phyloP scores from a whole-genome alignment of 2,888 invertebrate genomes.

The Electrophaes corylata region DNA sequence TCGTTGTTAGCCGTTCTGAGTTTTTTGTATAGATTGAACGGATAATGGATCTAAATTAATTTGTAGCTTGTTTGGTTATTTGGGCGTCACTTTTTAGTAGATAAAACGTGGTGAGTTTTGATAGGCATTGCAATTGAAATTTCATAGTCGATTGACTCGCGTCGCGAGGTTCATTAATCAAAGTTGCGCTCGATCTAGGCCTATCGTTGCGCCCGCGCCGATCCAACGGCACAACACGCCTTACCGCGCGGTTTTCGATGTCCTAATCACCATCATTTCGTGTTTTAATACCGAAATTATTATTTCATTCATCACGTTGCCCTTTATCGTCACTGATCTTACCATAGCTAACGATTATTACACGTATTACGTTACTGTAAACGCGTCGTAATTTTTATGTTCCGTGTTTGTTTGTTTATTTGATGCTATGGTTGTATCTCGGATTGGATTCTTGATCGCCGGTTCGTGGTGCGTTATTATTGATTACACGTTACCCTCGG shows the following conservation, averaged over 20 bases:
- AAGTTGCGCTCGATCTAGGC: conserved; percentile 72
- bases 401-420: conserved; percentile 73
- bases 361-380: conserved; percentile 76
- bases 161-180: conserved; percentile 72
- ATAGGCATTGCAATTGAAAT: conserved; percentile 46
- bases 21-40: conserved; percentile 66
- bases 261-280: conserved; percentile 70
- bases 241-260: conserved; percentile 54
- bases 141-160: conserved; percentile 64
- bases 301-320: conserved; percentile 78
- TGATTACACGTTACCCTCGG: conserved; percentile 71
- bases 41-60: conserved; percentile 68
- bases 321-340: conserved; percentile 75
- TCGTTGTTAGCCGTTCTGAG: conserved; percentile 50
- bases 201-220: conserved; percentile 69
- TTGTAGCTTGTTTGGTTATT: conserved; percentile 58
- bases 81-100: conserved; percentile 42
- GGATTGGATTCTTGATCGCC: conserved; percentile 62
- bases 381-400: conserved; percentile 70
- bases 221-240: conserved; percentile 63
- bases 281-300: conserved; percentile 76
- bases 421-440: conserved; percentile 66
- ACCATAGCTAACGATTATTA: conserved; percentile 77
- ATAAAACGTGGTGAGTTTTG: conserved; percentile 31
- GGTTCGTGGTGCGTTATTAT: conserved; percentile 69